A percentile compares a stretch with the other conserved stretches of the same genome.
Evolutionary conservation across 2,888 invertebrate species (phyloP).

Genomic region (Spicauda simplicius): DNA sequence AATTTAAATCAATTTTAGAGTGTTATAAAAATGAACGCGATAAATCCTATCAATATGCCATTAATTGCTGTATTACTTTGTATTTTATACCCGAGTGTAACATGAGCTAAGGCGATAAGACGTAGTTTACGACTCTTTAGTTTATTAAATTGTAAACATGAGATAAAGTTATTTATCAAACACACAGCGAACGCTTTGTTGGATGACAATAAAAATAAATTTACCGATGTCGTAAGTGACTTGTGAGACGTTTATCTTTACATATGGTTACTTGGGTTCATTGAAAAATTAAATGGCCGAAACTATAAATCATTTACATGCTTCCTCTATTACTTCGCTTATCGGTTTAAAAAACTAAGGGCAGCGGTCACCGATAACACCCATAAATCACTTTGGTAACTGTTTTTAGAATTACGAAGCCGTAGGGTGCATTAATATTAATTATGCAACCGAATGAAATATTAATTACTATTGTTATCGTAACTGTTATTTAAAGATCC

Average conservation of each 20-base stretch:
- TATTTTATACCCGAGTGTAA: conserved; percentile 30
- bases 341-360: conserved; percentile 67
- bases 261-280: conserved; percentile 51
- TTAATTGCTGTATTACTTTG: conserved; percentile 29
- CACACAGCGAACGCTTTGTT: conserved; percentile 30
- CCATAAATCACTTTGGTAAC: conserved; percentile 63
- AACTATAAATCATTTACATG: conserved; percentile 57
- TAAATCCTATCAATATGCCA: conserved; percentile 25
- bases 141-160: conserved; percentile 36
- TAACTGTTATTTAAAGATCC: conserved; percentile 35
- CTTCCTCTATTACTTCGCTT: conserved; percentile 69
- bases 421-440: conserved; percentile 34
- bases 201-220: conserved; percentile 44
- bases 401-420: conserved; percentile 45
- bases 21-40: conserved; percentile 1
- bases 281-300: conserved; percentile 57
- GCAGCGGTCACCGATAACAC: conserved; percentile 62
- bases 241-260: conserved; percentile 44
- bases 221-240: conserved; percentile 42
- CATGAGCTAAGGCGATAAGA: conserved; percentile 29
- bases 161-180: conserved; percentile 38
- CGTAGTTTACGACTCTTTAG: conserved; percentile 32
- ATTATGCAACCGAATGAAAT: conserved; percentile 37
- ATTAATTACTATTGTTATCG: conserved; percentile 36
- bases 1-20: background rate